Evolutionary conservation across 1,140 invertebrate genomes (phyloP), one percentile per base, ranked within the genome.

Genomic region (Atta colombica): DNA sequence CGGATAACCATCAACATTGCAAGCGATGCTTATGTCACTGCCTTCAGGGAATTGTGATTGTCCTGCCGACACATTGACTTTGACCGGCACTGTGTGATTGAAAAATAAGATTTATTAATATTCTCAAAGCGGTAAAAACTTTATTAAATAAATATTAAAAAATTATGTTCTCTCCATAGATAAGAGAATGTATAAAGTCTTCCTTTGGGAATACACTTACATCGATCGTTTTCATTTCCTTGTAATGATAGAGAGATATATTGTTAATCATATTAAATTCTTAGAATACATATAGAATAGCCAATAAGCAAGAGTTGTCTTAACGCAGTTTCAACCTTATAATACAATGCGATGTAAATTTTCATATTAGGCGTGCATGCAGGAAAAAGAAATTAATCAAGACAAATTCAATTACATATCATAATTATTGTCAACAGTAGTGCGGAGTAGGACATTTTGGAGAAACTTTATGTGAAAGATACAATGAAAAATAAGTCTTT

Each of bases 1-100:
- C 1, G 98, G 98, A 94, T 97, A 97, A 3, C 98, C 98, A 71
- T 97, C 96, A 14, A 98, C 97, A 8, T 96, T 96, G 94, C 98
- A 99, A n/a, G 95, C 95, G 61, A 98, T 96, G 58, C 94, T 96
- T 66, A 99, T 96, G 84, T 97, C 96, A 61, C 96, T 96, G 65
- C 97, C 97, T 66, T 96, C 95, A 2, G 96, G 94, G 92, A 96
- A 97, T 66, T 94, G 95, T 49, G 94, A 96, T 18, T 96, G 95
- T 74, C 95, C 91, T 63, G 96, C 89, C 1, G 96, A 95, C 60
- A 97, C 95, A 85, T 96, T 97, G 12, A 96, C 96, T 72, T 93
- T 94, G 4, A 97, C 96, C 72, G 96, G 97, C 28, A 97, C 97
- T 97, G 87, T 71, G 90, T 90, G 16, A 31, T 63, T 35, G 28